phyloP scores from a whole-genome alignment of 2,797 vertebrate genomes.

The Apogon hyalosoma region DNA sequence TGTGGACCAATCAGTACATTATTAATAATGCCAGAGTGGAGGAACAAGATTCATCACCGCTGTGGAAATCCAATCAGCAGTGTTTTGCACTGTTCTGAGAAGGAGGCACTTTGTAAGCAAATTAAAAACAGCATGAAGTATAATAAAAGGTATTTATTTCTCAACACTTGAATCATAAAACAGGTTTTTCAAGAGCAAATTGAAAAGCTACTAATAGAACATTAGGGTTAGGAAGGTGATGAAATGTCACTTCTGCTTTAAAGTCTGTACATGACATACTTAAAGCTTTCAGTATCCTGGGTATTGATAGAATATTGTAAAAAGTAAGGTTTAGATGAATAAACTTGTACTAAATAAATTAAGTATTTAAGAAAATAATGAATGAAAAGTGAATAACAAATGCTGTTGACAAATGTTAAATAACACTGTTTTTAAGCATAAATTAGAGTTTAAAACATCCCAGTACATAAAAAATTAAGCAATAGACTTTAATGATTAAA shows the following conservation, averaged over 20 bases:
- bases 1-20: neutral
- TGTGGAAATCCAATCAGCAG: constrained; percentile 3
- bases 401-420: too few relatives aligned
- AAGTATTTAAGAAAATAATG: too few relatives aligned
- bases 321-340: too few relatives aligned
- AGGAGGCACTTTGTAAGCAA: neutral
- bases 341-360: too few relatives aligned
- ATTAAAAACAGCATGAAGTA: neutral
- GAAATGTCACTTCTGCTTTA: neutral
- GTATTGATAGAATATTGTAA: neutral
- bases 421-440: too few relatives aligned
- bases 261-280: neutral
- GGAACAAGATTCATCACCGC: neutral
- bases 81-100: neutral
- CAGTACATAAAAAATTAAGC: too few relatives aligned
- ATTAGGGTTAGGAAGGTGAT: neutral
- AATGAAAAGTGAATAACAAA: too few relatives aligned
- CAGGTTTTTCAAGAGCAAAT: neutral
- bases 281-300: neutral
- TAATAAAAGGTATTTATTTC: neutral
- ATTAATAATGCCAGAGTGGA: constrained; percentile 8
- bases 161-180: neutral
- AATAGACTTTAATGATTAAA: too few relatives aligned
- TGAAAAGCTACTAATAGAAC: neutral
- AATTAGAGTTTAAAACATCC: too few relatives aligned